phyloP scores from a whole-genome alignment of 2,113 vertebrate genomes.

The Salvelinus fontinalis region DNA sequence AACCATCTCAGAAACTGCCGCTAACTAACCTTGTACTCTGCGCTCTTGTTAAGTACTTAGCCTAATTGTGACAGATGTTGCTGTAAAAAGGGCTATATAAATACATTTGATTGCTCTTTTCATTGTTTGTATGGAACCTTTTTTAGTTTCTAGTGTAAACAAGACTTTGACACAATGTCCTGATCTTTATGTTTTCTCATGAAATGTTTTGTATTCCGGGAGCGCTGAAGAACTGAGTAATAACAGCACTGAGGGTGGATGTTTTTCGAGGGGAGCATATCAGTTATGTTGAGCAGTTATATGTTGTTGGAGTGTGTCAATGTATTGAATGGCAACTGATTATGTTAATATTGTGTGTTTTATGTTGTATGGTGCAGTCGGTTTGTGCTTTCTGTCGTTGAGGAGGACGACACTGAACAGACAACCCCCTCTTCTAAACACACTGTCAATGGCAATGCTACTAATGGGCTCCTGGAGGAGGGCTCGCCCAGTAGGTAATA shows the following conservation, averaged over 20 bases:
- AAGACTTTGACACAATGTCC: too few relatives aligned
- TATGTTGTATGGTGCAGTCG: slow-evolving; percentile 57
- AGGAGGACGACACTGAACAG: slow-evolving; percentile 79
- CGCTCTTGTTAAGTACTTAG: too few relatives aligned
- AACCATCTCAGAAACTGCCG: neutral
- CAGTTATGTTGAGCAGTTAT: neutral
- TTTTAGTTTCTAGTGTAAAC: too few relatives aligned
- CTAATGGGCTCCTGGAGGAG: slow-evolving; percentile 93
- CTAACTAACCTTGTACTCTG: too few relatives aligned
- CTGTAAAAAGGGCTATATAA: too few relatives aligned
- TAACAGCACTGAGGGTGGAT: too few relatives aligned
- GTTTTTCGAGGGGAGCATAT: neutral
- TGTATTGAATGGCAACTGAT: neutral
- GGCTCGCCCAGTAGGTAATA: slow-evolving; percentile 90
- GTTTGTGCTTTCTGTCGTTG: slow-evolving; percentile 62
- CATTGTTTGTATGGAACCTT: neutral
- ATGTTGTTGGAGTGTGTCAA: neutral
- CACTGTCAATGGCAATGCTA: slow-evolving; percentile 89
- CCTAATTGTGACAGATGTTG: too few relatives aligned
- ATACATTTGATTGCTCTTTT: neutral
- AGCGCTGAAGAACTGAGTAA: too few relatives aligned
- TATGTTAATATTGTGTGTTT: neutral
- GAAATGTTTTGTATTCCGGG: too few relatives aligned
- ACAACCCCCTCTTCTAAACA: slow-evolving; percentile 81
- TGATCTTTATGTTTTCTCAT: too few relatives aligned